phyloP scores from a whole-genome alignment of 2,113 vertebrate species.

The Crotalus helleri region DNA sequence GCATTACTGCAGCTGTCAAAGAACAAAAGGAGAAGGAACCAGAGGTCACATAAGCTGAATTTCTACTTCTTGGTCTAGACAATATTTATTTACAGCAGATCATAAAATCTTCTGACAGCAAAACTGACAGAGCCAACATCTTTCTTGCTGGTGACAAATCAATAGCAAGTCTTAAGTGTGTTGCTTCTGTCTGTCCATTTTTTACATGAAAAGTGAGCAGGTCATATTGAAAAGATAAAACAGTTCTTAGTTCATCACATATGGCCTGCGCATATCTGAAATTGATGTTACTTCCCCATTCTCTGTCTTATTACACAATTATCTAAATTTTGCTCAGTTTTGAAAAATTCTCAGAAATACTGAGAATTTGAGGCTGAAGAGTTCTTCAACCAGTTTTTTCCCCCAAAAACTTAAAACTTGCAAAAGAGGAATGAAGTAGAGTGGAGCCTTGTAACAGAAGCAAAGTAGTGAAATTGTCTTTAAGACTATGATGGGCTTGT shows the following conservation, averaged over 20 bases:
- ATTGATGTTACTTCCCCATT: neutral
- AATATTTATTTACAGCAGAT: neutral
- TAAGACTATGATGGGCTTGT: neutral
- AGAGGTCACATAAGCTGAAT: neutral
- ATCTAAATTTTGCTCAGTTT: neutral
- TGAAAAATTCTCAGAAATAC: neutral
- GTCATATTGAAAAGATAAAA: neutral
- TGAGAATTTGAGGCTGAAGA: neutral
- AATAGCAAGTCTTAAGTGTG: neutral
- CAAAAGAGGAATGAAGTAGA: neutral
- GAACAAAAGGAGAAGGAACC: neutral
- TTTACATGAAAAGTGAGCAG: neutral
- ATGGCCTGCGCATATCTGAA: neutral
- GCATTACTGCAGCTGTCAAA: neutral
- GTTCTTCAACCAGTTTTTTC: neutral
- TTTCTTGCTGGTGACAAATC: neutral
- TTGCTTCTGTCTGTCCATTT: neutral
- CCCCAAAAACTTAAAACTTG: neutral
- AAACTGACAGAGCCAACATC: neutral
- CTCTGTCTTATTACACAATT: neutral
- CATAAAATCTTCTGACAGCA: neutral
- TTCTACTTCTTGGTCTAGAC: neutral
- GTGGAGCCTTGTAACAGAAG: neutral
- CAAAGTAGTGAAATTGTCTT: neutral
- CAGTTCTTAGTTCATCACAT: neutral